These are phyloP conservation scores for Calcarius ornatus DNA, from an alignment of 2,113 vertebrate genomes.

Conservation along the genomic window DNA sequence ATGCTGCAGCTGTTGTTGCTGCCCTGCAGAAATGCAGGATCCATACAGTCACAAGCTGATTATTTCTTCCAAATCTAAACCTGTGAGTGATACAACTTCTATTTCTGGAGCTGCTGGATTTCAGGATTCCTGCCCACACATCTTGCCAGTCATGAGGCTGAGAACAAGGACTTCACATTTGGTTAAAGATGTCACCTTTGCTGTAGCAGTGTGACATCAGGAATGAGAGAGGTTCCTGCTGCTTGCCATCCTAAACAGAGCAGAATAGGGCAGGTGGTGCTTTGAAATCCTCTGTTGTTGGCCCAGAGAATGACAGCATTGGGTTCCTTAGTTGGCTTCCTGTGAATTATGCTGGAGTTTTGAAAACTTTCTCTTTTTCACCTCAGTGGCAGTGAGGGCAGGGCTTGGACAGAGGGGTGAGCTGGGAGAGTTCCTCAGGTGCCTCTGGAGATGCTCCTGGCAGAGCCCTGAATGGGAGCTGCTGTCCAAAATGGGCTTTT, in stretches of 20 bases:
- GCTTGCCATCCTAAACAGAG: neutral
- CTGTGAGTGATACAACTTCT: neutral
- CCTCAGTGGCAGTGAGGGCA: neutral
- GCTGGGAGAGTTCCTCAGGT: neutral
- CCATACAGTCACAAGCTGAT: neutral
- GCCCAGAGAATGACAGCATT: neutral
- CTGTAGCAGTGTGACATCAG: neutral
- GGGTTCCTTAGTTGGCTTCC: neutral
- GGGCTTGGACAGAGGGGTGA: neutral
- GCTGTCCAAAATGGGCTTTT: neutral
- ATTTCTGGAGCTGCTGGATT: neutral
- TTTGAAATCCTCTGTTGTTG: neutral
- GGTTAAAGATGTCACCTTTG: neutral
- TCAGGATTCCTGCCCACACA: neutral
- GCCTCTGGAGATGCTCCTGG: neutral
- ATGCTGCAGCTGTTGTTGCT: neutral
- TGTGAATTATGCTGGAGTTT: neutral
- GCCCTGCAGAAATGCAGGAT: neutral
- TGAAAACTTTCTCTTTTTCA: neutral
- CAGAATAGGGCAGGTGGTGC: neutral
- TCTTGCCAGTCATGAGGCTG: neutral
- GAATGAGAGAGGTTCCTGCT: neutral
- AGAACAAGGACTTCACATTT: neutral
- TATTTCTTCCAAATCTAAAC: neutral
- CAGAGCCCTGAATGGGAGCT: rapidly evolving